These are phyloP conservation scores for Jordanella pulchra DNA, from an alignment of 2,797 vertebrate genomes.

Conservation along the genomic window DNA sequence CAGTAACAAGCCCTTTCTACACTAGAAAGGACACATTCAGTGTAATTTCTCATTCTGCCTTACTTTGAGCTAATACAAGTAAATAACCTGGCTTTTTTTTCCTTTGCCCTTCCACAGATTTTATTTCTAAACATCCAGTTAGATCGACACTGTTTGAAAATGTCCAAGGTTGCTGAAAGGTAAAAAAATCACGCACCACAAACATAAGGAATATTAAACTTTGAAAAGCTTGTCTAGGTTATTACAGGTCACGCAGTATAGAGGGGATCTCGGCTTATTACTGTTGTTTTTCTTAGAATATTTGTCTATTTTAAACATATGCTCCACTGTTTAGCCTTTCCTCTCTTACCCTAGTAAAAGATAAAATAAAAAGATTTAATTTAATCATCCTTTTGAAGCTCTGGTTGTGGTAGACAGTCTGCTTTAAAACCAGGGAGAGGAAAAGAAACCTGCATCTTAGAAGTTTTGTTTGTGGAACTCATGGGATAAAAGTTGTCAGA, in stretches of 20 bases:
- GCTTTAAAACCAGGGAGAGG: not conserved
- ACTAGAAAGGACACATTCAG: not conserved
- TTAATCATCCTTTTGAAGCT: not conserved
- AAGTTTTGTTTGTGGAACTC: not conserved
- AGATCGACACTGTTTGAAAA: slow-evolving; percentile 98
- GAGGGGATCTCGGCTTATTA: not conserved
- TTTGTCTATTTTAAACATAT: slow-evolving; percentile 10
- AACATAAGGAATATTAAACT: not conserved
- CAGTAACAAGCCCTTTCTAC: not conserved
- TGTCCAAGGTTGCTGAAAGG: slow-evolving; percentile 99
- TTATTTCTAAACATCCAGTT: slow-evolving; percentile 92
- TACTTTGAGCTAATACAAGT: not conserved
- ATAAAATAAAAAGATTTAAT: not conserved
- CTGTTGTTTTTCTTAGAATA: not conserved
- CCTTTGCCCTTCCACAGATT: slow-evolving; percentile 80
- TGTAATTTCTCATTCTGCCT: not conserved
- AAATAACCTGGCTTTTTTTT: not conserved
- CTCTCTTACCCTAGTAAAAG: slow-evolving; percentile 1
- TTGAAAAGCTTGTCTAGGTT: not conserved
- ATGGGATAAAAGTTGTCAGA: not conserved
- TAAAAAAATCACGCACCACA: slow-evolving; percentile 61
- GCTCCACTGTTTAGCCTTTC: not conserved
- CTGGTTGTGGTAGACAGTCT: not conserved
- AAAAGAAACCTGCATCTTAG: not conserved
- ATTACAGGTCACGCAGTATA: not conserved